Percentiles rank a stretch among this genome's conserved stretches.
These are phyloP conservation scores for Etheostoma nigrum DNA, from an alignment of 2,797 vertebrate species.

Conservation along the genomic window DNA sequence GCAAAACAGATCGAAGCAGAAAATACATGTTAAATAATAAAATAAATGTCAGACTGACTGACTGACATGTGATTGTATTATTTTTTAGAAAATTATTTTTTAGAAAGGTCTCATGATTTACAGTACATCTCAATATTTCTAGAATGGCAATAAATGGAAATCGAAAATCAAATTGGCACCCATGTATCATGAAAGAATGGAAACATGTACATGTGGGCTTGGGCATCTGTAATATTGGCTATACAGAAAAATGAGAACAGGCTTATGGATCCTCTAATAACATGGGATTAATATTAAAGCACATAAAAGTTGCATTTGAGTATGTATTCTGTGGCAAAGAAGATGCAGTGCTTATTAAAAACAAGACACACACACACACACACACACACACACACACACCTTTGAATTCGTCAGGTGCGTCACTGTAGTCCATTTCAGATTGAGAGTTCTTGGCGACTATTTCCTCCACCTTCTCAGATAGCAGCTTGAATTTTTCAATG, in stretches of 20 bases:
- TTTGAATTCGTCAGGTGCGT: slow-evolving; percentile 98
- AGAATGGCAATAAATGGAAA: too few species aligned
- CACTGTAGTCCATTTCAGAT: slow-evolving; percentile 98
- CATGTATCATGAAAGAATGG: too few species aligned
- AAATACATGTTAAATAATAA: too few species aligned
- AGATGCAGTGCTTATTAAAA: neutral
- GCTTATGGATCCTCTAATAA: neutral
- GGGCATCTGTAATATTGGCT: neutral
- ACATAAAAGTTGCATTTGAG: neutral
- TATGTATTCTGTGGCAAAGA: neutral
- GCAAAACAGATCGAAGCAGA: too few species aligned
- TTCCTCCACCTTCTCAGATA: slow-evolving; percentile 97
- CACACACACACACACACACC: slow-evolving; percentile 74
- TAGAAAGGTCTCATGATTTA: too few species aligned
- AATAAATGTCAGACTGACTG: too few species aligned
- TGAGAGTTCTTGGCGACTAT: slow-evolving; percentile 98
- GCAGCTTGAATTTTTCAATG: slow-evolving; percentile 98
- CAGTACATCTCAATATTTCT: too few species aligned
- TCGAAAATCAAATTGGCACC: too few species aligned
- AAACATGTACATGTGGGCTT: neutral
- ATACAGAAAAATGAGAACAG: neutral
- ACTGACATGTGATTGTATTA: too few species aligned
- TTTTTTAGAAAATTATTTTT: too few species aligned
- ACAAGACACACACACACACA: neutral
- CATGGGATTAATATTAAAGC: neutral